Evolutionary conservation across 2,113 vertebrate species (phyloP).

Genomic region (Eulacestoma nigropectus): DNA sequence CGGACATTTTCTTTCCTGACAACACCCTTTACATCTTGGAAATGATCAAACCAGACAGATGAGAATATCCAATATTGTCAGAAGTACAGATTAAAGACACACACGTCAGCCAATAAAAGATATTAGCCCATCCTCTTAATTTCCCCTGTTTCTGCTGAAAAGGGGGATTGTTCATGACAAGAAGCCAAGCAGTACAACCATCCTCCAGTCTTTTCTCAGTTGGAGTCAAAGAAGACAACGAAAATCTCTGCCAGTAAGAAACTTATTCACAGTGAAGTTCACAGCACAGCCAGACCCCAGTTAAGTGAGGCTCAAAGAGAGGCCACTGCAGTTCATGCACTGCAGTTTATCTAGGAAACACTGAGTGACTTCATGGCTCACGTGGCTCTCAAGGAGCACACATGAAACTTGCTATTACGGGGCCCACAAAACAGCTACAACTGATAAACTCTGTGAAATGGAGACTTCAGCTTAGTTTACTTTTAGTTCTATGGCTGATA

Average conservation of each 20-base stretch:
- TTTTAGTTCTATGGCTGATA: neutral
- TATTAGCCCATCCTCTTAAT: conserved; percentile 3
- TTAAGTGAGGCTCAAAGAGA: conserved; percentile 32
- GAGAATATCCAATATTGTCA: neutral
- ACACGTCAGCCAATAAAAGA: neutral
- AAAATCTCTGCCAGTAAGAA: conserved; percentile 1
- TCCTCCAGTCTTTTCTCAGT: neutral
- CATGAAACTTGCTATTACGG: neutral
- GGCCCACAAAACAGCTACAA: neutral
- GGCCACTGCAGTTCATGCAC: conserved; percentile 31
- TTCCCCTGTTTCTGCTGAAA: neutral
- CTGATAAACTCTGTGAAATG: neutral
- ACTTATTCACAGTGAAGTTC: conserved; percentile 11
- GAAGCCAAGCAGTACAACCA: conserved; percentile 22
- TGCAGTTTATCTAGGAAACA: neutral
- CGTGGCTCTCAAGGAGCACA: neutral
- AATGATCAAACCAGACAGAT: conserved; percentile 12
- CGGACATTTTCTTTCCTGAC: conserved; percentile 33
- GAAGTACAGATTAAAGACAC: conserved; percentile 25
- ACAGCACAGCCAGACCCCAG: conserved; percentile 6
- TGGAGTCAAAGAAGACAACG: conserved; percentile 35
- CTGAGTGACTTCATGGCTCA: neutral
- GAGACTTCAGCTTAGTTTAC: neutral
- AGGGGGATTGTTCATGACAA: neutral
- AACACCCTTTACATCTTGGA: conserved; percentile 46